phyloP scores from a whole-genome alignment of 2,113 vertebrate genomes.

The Neolamprologus kungweensis region DNA sequence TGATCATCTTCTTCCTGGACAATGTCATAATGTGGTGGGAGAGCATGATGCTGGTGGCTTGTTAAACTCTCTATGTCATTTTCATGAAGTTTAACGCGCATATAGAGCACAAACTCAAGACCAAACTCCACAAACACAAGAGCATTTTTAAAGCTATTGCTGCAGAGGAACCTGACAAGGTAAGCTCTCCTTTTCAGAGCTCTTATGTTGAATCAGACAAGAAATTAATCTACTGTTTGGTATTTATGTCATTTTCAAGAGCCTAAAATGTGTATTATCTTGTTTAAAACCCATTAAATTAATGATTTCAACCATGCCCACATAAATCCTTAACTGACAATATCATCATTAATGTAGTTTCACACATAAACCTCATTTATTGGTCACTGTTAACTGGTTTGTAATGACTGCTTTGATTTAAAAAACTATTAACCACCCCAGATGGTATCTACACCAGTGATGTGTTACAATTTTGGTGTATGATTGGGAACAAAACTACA shows the following conservation, averaged over 20 bases:
- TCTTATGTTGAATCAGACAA: not conserved
- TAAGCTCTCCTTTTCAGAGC: not conserved
- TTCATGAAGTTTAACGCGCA: not conserved
- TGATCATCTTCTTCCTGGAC: not conserved
- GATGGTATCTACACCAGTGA: not conserved
- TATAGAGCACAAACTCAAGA: not conserved
- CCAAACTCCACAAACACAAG: not conserved
- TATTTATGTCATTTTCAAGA: not conserved
- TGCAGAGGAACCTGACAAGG: not conserved
- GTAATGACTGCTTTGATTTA: not conserved
- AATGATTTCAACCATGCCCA: constrained; percentile 51
- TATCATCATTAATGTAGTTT: not conserved
- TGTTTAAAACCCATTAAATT: constrained; percentile 27
- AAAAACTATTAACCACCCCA: not conserved
- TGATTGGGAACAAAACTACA: not conserved
- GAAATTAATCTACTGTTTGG: not conserved
- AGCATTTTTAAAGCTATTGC: not conserved
- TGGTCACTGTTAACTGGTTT: not conserved
- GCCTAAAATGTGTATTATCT: not conserved
- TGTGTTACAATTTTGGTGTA: not conserved
- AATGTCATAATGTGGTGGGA: not conserved
- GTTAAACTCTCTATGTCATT: not conserved
- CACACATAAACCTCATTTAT: not conserved
- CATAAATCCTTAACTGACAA: not conserved
- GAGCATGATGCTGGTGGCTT: not conserved